A percentile compares a stretch with the other conserved stretches of the same genome.
These are phyloP conservation scores for Platerodrilus igneus DNA, from an alignment of 2,888 invertebrate species.

Conservation along the genomic window DNA sequence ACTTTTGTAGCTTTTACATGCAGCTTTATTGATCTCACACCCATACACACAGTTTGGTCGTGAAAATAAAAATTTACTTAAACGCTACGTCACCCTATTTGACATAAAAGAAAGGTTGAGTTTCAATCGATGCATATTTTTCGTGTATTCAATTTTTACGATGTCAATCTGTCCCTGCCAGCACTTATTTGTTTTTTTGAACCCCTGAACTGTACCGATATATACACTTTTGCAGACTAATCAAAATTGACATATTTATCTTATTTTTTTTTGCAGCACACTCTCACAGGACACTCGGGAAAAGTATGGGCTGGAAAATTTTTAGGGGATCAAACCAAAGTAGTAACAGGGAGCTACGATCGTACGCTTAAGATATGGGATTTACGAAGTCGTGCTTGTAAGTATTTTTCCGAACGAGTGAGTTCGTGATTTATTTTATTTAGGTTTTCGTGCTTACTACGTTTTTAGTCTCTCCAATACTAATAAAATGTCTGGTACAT, in stretches of 20 bases:
- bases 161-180: slow-evolving; percentile 32
- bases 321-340: slow-evolving; percentile 85
- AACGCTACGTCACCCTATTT: too few relatives aligned
- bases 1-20: too few relatives aligned
- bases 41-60: too few relatives aligned
- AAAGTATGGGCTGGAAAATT: slow-evolving; percentile 98
- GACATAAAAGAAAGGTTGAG: too few relatives aligned
- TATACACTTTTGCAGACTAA: slow-evolving; percentile 18
- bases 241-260: too few relatives aligned
- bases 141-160: slow-evolving; percentile 28
- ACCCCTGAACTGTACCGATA: slow-evolving; percentile 21
- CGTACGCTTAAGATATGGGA: slow-evolving; percentile 99
- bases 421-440: too few relatives aligned
- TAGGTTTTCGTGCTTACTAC: too few relatives aligned
- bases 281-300: slow-evolving; percentile 91
- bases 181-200: slow-evolving; percentile 38
- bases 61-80: too few relatives aligned
- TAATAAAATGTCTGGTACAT: too few relatives aligned
- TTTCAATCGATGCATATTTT: too few relatives aligned
- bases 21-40: too few relatives aligned
- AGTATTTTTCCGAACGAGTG: slow-evolving; percentile 49
- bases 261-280: slow-evolving; percentile 70
- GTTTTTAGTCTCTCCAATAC: too few relatives aligned
- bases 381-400: slow-evolving; percentile 83
- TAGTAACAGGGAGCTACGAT: slow-evolving; percentile 97